Conservation (phyloP, 2,113 vertebrate species). For the Phrynosoma platyrhinos region DNA sequence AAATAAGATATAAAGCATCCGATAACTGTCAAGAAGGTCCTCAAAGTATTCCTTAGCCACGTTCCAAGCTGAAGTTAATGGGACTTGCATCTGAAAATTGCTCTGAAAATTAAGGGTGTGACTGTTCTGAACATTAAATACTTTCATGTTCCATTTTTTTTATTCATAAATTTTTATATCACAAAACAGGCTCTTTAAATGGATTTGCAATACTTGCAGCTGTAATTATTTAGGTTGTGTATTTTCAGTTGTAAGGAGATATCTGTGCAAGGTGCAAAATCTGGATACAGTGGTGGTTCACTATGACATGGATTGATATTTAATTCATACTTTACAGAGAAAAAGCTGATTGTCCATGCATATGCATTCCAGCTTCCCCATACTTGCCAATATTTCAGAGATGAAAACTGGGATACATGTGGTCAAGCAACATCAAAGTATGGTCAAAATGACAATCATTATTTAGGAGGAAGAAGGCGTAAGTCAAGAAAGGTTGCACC, state of each 20-base stretch:
- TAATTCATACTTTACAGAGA: slow-evolving; percentile 14
- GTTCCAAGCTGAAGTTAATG: slow-evolving; percentile 30
- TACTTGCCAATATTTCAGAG: no score
- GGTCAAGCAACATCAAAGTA: no score
- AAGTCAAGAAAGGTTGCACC: no score
- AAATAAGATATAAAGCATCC: slow-evolving; percentile 33
- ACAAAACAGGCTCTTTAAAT: slow-evolving; percentile 53
- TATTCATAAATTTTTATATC: slow-evolving; percentile 64
- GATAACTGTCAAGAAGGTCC: slow-evolving; percentile 30
- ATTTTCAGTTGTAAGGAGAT: background rate
- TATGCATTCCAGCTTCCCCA: background rate
- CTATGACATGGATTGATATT: background rate
- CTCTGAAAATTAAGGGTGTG: slow-evolving; percentile 32
- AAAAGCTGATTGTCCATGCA: slow-evolving; percentile 1
- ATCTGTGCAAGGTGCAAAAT: slow-evolving; percentile 29
- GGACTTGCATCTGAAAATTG: slow-evolving; percentile 17
- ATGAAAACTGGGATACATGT: no score
- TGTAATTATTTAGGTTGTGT: background rate
- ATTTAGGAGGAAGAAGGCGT: no score
- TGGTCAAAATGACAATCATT: no score
- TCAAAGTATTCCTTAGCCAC: slow-evolving; percentile 26
- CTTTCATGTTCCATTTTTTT: slow-evolving; percentile 60
- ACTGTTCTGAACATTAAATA: slow-evolving; percentile 56
- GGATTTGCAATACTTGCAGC: slow-evolving; percentile 26
- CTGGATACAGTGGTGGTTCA: background rate